Evolutionary conservation across 1,140 invertebrate genomes (phyloP).

Genomic region (Leptinotarsa lineolata): DNA sequence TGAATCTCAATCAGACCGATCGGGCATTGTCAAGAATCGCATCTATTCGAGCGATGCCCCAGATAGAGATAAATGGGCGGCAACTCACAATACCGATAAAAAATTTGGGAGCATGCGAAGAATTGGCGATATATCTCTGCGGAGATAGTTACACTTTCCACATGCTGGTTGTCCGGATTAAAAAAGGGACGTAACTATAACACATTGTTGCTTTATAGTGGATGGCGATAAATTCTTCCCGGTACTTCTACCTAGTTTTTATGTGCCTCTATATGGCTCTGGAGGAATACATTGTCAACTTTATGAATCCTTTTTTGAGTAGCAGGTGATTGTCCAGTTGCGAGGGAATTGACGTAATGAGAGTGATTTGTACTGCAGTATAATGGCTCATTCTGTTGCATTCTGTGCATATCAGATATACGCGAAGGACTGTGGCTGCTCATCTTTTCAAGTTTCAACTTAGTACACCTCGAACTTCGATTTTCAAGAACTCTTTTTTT

Average conservation of each 20-base stretch:
- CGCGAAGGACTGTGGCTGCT: too few species aligned
- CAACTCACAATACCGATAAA: too few species aligned
- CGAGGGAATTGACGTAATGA: too few species aligned
- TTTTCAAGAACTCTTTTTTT: too few species aligned
- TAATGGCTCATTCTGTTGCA: too few species aligned
- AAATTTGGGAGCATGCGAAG: background rate
- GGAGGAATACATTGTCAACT: conserved; percentile 14
- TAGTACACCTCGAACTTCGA: too few species aligned
- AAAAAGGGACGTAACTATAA: background rate
- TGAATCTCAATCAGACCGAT: background rate
- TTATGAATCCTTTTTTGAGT: conserved; percentile 11
- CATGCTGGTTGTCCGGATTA: conserved; percentile 9
- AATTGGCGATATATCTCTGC: background rate
- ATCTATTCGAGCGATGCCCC: background rate
- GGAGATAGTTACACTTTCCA: background rate
- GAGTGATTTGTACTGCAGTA: too few species aligned
- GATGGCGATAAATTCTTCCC: conserved; percentile 8
- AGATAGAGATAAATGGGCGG: background rate
- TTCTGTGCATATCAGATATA: too few species aligned
- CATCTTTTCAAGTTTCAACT: too few species aligned
- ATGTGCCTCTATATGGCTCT: background rate
- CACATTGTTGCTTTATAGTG: conserved; percentile 15
- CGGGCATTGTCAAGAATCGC: background rate
- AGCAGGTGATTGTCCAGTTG: too few species aligned
- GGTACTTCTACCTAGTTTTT: background rate